A percentile compares a stretch with the other conserved stretches of the same genome.
These are phyloP conservation scores for Drosophila punjabiensis DNA, from an alignment of 1,140 invertebrate species.

Conservation along the genomic window DNA sequence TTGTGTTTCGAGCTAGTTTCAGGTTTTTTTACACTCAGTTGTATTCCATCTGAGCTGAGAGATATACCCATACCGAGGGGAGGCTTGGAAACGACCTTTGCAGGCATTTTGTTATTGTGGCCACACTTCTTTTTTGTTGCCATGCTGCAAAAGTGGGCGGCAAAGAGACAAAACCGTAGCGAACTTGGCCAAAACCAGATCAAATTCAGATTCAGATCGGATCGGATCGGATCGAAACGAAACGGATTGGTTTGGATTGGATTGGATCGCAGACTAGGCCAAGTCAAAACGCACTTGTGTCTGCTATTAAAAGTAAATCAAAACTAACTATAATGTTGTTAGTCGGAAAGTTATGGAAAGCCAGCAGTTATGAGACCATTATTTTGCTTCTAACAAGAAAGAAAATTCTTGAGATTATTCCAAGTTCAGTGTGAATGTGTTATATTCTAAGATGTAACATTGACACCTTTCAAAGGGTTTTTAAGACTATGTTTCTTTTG, in stretches of 20 bases:
- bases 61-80: constrained; percentile 16
- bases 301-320: constrained; percentile 22
- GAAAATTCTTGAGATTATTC: too few relatives aligned
- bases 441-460: too few relatives aligned
- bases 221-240: constrained; percentile 7
- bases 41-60: constrained; percentile 20
- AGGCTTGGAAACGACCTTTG: constrained; percentile 54
- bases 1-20: constrained; percentile 41
- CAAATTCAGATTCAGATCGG: constrained; percentile 19
- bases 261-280: constrained; percentile 22
- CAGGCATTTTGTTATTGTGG: constrained; percentile 44
- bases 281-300: constrained; percentile 19
- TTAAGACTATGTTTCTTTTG: too few relatives aligned
- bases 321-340: constrained; percentile 16
- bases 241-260: background rate
- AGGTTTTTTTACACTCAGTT: constrained; percentile 40
- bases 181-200: constrained; percentile 29
- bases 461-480: background rate
- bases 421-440: too few relatives aligned
- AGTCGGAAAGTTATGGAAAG: constrained; percentile 4
- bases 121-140: constrained; percentile 25
- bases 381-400: too few relatives aligned
- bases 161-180: constrained; percentile 20
- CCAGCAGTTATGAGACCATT: background rate
- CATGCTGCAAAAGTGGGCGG: constrained; percentile 43